Evolutionary conservation across 2,113 vertebrate genomes (phyloP).

Genomic region (Gobiocypris rarus): DNA sequence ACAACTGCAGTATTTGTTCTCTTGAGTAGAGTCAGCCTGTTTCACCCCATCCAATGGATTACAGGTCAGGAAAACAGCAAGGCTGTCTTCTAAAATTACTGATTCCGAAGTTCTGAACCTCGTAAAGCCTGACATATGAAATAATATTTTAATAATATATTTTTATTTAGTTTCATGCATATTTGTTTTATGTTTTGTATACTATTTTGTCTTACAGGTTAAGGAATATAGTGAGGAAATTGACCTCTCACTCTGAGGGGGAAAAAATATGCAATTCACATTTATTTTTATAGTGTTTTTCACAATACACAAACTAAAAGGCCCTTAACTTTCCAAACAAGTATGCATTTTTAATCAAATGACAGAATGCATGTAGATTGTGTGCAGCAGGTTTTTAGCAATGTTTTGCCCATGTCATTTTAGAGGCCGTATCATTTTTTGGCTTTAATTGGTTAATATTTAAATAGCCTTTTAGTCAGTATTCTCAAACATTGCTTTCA

Average conservation of each 20-base stretch:
- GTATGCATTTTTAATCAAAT: no score
- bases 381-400: no score
- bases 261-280: no score
- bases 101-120: background rate
- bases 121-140: background rate
- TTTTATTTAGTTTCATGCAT: background rate
- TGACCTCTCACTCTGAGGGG: no score
- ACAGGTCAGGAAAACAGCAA: conserved; percentile 74
- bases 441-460: background rate
- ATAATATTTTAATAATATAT: no score
- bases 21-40: conserved; percentile 79
- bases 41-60: conserved; percentile 86
- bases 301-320: no score
- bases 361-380: no score
- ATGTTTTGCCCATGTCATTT: background rate
- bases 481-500: conserved; percentile 59
- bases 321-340: no score
- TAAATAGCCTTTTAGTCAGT: background rate
- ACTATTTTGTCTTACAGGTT: no score
- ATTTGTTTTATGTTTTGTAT: background rate
- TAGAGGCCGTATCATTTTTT: no score
- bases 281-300: no score
- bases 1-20: conserved; percentile 81
- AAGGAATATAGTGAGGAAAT: no score
- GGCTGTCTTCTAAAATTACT: background rate